Evolutionary conservation across 35 echinoderm and acorn worm genomes (phyloP).

Genomic region (Anneissia japonica): DNA sequence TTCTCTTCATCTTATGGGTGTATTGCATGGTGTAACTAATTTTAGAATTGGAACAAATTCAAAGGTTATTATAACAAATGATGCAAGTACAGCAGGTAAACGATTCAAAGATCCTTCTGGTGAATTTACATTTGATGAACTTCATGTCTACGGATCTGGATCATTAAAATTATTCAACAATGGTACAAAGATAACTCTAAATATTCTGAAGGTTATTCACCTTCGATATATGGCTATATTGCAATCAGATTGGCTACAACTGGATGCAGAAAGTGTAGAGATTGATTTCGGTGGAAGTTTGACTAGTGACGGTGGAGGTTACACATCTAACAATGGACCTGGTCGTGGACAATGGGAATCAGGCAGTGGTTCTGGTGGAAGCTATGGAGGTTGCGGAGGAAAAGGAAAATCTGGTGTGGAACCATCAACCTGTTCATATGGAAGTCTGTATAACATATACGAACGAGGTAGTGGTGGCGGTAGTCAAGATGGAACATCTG

Average conservation of each 20-base stretch:
- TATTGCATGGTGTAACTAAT: slow-evolving; percentile 41
- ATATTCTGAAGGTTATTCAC: slow-evolving; percentile 28
- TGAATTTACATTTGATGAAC: slow-evolving; percentile 42
- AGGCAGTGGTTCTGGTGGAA: slow-evolving; percentile 47
- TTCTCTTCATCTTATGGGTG: slow-evolving; percentile 45
- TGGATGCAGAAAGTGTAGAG: slow-evolving; percentile 19
- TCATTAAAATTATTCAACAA: slow-evolving; percentile 10
- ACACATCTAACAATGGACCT: slow-evolving; percentile 24
- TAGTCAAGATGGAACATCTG: slow-evolving; percentile 8
- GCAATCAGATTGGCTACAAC: slow-evolving; percentile 21
- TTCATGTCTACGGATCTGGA: slow-evolving; percentile 52
- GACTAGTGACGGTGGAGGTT: slow-evolving; percentile 43
- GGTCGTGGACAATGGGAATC: slow-evolving; percentile 28
- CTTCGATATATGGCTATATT: slow-evolving; percentile 51
- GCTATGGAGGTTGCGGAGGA: slow-evolving; percentile 78
- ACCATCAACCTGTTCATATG: slow-evolving; percentile 15
- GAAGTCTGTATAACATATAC: slow-evolving; percentile 60
- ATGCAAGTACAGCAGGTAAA: slow-evolving; percentile 6
- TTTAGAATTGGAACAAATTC: slow-evolving; percentile 41
- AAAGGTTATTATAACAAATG: slow-evolving; percentile 43
- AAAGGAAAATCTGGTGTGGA: slow-evolving; percentile 21
- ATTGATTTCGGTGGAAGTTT: slow-evolving; percentile 65
- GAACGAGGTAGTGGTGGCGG: slow-evolving; percentile 85
- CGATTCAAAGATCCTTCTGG: slow-evolving; percentile 49
- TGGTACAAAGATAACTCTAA: not conserved